A percentile compares a stretch with the other conserved stretches of the same genome.
phyloP scores from a whole-genome alignment of 2,797 vertebrate species.

The Spinus pinus region DNA sequence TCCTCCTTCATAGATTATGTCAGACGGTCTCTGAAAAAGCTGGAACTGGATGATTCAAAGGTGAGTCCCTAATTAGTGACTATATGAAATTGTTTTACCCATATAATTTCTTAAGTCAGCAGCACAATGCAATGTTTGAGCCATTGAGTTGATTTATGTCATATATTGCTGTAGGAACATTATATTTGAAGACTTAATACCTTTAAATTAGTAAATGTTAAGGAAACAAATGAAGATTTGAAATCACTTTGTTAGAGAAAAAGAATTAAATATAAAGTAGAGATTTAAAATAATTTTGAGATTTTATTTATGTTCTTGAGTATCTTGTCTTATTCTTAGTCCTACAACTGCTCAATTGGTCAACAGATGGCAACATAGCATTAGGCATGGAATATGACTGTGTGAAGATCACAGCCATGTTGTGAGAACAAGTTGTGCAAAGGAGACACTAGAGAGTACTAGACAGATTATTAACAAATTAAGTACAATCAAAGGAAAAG shows the following conservation, averaged over 20 bases:
- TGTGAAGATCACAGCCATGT: not conserved
- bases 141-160: not conserved
- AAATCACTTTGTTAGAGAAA: not conserved
- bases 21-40: constrained; percentile 84
- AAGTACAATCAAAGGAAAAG: not conserved
- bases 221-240: not conserved
- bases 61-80: constrained; percentile 68
- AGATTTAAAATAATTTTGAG: not conserved
- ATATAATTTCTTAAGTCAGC: not conserved
- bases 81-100: not conserved
- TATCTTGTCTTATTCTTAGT: not conserved
- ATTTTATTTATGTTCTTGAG: not conserved
- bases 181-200: not conserved
- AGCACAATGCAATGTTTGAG: not conserved
- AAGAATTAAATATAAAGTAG: not conserved
- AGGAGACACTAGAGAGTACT: not conserved
- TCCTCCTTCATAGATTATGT: constrained; percentile 92
- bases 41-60: constrained; percentile 90
- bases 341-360: not conserved
- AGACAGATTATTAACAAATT: not conserved
- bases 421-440: not conserved
- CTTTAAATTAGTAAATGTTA: not conserved
- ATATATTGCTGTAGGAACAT: not conserved
- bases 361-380: constrained; percentile 60
- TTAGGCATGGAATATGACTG: not conserved